Evolutionary conservation across 92 coral and sea anemone genomes (phyloP).

Genomic region (Micromussa lordhowensis): DNA sequence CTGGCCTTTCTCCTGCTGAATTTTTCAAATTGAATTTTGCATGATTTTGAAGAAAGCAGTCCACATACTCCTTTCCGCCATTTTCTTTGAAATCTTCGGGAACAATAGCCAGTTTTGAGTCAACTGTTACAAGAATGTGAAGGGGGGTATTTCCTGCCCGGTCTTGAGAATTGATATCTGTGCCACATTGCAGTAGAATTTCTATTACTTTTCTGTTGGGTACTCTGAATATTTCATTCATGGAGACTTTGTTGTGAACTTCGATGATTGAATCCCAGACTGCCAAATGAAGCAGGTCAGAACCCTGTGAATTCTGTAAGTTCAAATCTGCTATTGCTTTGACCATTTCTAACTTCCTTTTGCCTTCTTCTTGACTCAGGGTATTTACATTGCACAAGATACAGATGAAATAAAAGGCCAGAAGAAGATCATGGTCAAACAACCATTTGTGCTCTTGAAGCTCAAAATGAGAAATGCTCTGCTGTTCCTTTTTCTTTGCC

Average conservation of each 20-base stretch:
- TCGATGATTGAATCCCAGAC: conserved; percentile 45
- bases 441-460: conserved; percentile 31
- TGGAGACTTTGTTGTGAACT: conserved; percentile 41
- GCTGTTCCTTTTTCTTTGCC: not conserved
- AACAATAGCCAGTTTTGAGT: conserved; percentile 38
- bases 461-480: conserved; percentile 20
- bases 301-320: conserved; percentile 42
- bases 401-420: conserved; percentile 59
- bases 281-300: conserved; percentile 57
- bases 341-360: conserved; percentile 30
- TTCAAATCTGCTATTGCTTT: conserved; percentile 35
- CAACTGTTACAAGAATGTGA: conserved; percentile 51
- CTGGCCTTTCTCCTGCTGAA: conserved; percentile 51
- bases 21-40: conserved; percentile 46
- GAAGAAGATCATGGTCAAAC: conserved; percentile 48
- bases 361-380: conserved; percentile 27
- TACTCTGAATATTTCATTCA: conserved; percentile 30
- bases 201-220: conserved; percentile 57
- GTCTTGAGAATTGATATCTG: conserved; percentile 39
- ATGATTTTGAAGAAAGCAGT: conserved; percentile 47
- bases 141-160: conserved; percentile 55
- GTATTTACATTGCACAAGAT: conserved; percentile 33
- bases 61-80: conserved; percentile 32
- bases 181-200: conserved; percentile 47
- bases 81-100: conserved; percentile 48